Evolutionary conservation across 2,888 invertebrate species (phyloP).

Genomic region (Yponomeuta sedellus): DNA sequence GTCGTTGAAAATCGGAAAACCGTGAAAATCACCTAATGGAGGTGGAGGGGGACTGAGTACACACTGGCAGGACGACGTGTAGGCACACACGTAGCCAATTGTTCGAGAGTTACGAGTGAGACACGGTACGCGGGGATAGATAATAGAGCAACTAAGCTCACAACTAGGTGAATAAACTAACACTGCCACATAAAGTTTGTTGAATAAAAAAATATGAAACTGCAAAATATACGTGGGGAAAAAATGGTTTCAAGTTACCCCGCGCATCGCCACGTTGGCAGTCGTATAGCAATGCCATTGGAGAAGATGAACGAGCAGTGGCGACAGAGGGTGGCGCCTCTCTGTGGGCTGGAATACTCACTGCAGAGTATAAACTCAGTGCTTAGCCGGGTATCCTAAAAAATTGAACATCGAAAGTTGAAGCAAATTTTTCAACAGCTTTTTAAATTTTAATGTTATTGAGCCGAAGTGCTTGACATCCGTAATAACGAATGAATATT

Average conservation of each 20-base stretch:
- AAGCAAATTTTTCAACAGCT: too few species aligned
- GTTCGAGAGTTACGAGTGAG: slow-evolving; percentile 14
- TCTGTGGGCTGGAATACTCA: neutral
- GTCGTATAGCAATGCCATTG: neutral
- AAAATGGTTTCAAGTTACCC: neutral
- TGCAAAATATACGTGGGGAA: neutral
- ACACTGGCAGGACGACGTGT: neutral
- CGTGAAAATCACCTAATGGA: slow-evolving; percentile 7
- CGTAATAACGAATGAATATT: too few species aligned
- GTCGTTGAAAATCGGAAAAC: neutral
- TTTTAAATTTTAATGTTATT: too few species aligned
- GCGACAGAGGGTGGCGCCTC: neutral
- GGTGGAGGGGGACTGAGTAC: neutral
- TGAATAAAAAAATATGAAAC: neutral
- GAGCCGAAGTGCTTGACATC: too few species aligned
- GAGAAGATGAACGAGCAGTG: neutral
- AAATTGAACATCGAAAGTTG: too few species aligned
- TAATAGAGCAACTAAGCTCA: slow-evolving; percentile 9
- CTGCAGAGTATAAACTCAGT: neutral
- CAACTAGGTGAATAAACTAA: slow-evolving; percentile 5
- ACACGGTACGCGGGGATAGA: neutral
- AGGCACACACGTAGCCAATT: slow-evolving; percentile 7
- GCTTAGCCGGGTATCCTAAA: neutral
- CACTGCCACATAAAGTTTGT: neutral
- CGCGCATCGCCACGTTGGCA: neutral